These are phyloP conservation scores for Chamaea fasciata DNA, from an alignment of 2,113 vertebrate species.

Conservation along the genomic window DNA sequence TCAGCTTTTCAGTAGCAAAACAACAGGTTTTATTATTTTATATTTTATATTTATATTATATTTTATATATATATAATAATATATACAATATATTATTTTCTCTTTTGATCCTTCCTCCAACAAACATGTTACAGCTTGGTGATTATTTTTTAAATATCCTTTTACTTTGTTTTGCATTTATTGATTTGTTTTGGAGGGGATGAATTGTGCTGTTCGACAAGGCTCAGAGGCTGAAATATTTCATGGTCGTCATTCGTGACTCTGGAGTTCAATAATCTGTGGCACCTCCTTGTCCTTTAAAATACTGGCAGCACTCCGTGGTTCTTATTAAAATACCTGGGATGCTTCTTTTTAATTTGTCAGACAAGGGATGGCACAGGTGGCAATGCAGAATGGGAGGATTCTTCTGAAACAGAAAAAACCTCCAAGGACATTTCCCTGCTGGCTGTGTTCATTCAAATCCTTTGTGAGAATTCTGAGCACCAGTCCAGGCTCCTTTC, in stretches of 20 bases:
- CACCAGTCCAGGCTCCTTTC: background rate
- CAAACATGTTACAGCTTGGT: rapidly evolving
- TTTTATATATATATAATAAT: no score
- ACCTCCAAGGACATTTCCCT: slow-evolving; percentile 2
- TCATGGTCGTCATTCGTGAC: background rate
- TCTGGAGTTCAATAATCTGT: background rate
- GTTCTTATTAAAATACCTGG: slow-evolving; percentile 10
- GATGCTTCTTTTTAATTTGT: slow-evolving; percentile 22
- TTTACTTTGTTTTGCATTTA: background rate
- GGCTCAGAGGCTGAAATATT: background rate
- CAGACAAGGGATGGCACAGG: background rate
- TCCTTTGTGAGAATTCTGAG: background rate
- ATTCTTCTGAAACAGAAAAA: slow-evolving; percentile 30
- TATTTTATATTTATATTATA: no score
- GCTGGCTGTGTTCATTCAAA: slow-evolving; percentile 3
- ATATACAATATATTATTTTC: background rate
- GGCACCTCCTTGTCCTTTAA: background rate
- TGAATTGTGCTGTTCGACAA: background rate
- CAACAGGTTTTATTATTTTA: background rate
- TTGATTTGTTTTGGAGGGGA: background rate
- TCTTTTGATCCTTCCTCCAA: background rate
- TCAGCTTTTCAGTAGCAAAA: background rate
- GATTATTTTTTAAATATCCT: background rate
- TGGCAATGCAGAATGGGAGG: background rate
- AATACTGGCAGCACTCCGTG: background rate